Evolutionary conservation across 2,888 invertebrate species (phyloP), one percentile per base, ranked within the genome.

Genomic region (Zootermopsis nevadensis): DNA sequence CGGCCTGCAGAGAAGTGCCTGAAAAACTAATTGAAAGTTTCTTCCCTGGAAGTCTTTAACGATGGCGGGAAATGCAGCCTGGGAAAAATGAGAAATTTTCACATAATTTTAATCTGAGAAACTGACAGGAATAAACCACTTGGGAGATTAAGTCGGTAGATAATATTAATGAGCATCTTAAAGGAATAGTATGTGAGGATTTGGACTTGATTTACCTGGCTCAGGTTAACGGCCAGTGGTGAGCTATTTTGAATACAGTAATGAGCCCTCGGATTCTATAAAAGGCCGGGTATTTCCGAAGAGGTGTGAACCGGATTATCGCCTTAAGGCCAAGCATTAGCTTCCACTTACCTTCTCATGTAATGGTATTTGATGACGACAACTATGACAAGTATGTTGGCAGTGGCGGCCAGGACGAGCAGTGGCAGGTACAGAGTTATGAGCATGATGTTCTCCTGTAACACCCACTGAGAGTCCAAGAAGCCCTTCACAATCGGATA

Each of bases 291-390:
- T 19, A 42, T 42, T 42, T 42, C 38, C 12, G 8, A 15, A 42
- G 38, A 0, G 8, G 38, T 12, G 38, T 15, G 15, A 42, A 6
- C 12, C 12, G 38, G 8, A 15, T 6, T 42, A 42, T 1, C 4
- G 1, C 38, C 12, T 42, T 42, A 42, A 42, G 15, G 38, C 38
- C 4, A 12, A 42, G 1, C 12, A 42, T 6, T n/a, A 77, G 89
- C 19, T 48, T 15, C 1, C 19, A n/a, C 92, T 91, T 89, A 94
- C 94, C 93, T 94, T 87, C 93, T 91, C 87, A 94, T 93, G 86
- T 93, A 93, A 85, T 93, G 92, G 87, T 93, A 94, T 87, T 93
- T 93, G 84, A 93, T 91, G 80, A 94, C 93, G 0, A 94, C 93
- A 4, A 93, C 89, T 82, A 94, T 94, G 1, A 94, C 92, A 19